Evolutionary conservation across 1,140 invertebrate species (phyloP), one percentile per base, ranked within the genome.

Genomic region (Pseudomyrmex gracilis): DNA sequence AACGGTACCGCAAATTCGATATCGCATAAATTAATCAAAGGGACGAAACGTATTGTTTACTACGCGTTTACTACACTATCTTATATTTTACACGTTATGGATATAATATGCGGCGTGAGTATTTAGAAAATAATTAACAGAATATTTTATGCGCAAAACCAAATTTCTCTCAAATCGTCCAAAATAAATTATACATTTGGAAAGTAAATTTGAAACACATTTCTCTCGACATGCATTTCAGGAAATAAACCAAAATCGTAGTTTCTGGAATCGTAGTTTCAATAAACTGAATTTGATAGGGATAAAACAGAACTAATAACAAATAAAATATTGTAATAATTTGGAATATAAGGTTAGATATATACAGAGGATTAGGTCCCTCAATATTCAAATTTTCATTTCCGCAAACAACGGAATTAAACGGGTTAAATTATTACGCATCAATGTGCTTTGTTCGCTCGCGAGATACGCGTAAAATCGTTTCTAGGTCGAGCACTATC

Each of bases 21-120:
- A 51, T 49, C 45, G 22, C 73, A 22, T 67, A 67, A 77, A 77
- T 77, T 77, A 55, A 77, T 77, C 61, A 63, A 67, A 77, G 74
- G 17, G 13, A 9, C 57, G 49, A 45, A 77, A 22, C 63, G 17
- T 1, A 24, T 12, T 55, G 58, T 64, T 51, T 51, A 12, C 51
- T 34, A 12, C 61, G 49, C 60, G 17, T 12, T n/a, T n/a, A n/a
- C n/a, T n/a, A n/a, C n/a, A n/a, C n/a, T n/a, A 55, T 49, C 64
- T 76, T 66, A 57, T 55, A 55, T 55, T 15, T 22, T 49, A 24
- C 8, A 9, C 34, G 17, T 7, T 4, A 34, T 2, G 4, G 47
- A 8, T 24, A 67, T 67, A 57, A 67, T 77, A 20, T 15, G 12
- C 20, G 55, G n/a, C 15, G 34, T 43, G 10, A 20, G 47, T 66